Conservation (phyloP, 2,797 vertebrate genomes). For the Leucoraja ocellata region DNA sequence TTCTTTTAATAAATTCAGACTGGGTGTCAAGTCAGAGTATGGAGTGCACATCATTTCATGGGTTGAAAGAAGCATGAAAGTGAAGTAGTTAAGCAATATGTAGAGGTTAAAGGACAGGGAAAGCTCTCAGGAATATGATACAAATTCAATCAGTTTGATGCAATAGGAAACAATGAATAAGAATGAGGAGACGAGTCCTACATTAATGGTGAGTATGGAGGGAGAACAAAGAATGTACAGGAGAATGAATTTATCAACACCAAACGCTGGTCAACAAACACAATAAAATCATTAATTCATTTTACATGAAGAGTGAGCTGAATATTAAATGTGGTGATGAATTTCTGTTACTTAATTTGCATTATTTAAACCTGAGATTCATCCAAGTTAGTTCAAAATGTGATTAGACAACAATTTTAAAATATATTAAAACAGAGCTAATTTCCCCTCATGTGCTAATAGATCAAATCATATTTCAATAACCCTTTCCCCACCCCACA, state of each 20-base stretch:
- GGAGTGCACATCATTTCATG: neutral
- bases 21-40: neutral
- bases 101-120: neutral
- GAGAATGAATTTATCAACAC: neutral
- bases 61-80: neutral
- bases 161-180: neutral
- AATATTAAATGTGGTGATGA: neutral
- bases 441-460: neutral
- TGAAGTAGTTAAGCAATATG: neutral
- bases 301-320: neutral
- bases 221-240: neutral
- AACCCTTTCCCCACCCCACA: no score
- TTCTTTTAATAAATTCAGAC: neutral
- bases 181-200: neutral
- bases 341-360: neutral
- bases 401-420: neutral
- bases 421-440: neutral
- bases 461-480: no score
- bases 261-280: neutral
- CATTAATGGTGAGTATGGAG: neutral
- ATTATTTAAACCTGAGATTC: neutral
- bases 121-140: neutral
- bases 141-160: neutral
- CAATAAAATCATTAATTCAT: neutral
- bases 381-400: neutral